Evolutionary conservation across 2,888 invertebrate genomes (phyloP).

Genomic region (Luffia ferchaultella): DNA sequence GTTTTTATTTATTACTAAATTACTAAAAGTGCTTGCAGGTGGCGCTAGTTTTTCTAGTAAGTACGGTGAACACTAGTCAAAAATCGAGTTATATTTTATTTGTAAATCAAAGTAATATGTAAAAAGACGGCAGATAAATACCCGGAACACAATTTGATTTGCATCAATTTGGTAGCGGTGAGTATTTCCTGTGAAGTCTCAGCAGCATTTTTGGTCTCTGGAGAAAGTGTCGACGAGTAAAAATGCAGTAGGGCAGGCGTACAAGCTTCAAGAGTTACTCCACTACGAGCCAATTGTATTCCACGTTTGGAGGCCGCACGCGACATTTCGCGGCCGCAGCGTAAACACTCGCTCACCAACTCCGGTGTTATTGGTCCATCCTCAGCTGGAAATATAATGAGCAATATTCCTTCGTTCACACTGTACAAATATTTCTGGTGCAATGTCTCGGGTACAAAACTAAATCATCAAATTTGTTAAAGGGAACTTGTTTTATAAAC

Average conservation of each 20-base stretch:
- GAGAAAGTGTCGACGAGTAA: slow-evolving; percentile 34
- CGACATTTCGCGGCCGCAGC: slow-evolving; percentile 40
- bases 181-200: slow-evolving; percentile 46
- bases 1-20: too few species aligned
- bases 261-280: slow-evolving; percentile 34
- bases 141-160: slow-evolving; percentile 43
- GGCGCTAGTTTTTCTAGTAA: too few species aligned
- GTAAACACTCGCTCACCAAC: slow-evolving; percentile 56
- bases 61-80: too few species aligned
- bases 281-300: slow-evolving; percentile 38
- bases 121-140: too few species aligned
- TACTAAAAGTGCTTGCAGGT: too few species aligned
- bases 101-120: too few species aligned
- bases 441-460: too few species aligned
- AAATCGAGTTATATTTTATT: too few species aligned
- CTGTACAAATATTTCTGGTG: background rate
- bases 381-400: slow-evolving; percentile 35
- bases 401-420: background rate
- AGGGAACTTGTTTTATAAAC: background rate
- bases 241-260: slow-evolving; percentile 44
- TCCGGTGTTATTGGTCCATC: slow-evolving; percentile 59
- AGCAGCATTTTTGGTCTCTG: slow-evolving; percentile 36
- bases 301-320: slow-evolving; percentile 34
- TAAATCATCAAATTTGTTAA: background rate
- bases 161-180: slow-evolving; percentile 47